These are phyloP conservation scores for Beris morrisii DNA, from an alignment of 2,888 invertebrate species.

Conservation along the genomic window DNA sequence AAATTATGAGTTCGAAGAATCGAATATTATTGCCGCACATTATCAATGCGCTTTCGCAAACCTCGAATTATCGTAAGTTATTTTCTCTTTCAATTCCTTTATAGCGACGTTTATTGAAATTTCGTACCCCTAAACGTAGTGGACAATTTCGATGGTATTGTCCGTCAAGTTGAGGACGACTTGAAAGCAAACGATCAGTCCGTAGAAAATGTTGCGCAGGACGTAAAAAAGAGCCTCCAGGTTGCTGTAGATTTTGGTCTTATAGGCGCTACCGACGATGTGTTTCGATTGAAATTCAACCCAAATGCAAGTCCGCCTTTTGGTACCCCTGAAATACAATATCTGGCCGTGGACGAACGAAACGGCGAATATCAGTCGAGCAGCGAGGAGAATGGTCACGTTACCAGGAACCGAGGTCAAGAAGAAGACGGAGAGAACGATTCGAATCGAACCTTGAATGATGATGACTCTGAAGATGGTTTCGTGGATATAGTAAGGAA, in stretches of 20 bases:
- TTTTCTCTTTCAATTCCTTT: too few species aligned
- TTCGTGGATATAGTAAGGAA: too few species aligned
- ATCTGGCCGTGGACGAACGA: not conserved
- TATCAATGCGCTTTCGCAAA: not conserved
- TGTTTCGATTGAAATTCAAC: not conserved
- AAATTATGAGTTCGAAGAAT: constrained; percentile 11
- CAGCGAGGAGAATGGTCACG: too few species aligned
- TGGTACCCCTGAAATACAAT: not conserved
- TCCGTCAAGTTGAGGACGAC: constrained; percentile 6
- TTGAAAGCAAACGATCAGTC: not conserved
- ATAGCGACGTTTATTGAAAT: too few species aligned
- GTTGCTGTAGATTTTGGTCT: too few species aligned
- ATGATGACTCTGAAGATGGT: not conserved
- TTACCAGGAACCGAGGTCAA: too few species aligned
- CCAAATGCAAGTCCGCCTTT: constrained; percentile 12
- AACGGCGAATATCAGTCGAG: not conserved
- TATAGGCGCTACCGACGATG: not conserved
- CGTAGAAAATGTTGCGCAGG: not conserved
- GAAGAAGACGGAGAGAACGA: not conserved
- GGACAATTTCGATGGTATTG: not conserved
- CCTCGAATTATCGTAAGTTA: constrained; percentile 5
- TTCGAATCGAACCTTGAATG: not conserved
- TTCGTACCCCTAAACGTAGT: not conserved
- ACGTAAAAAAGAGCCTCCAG: not conserved
- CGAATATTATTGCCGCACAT: constrained; percentile 1